phyloP scores from a whole-genome alignment of 2,797 vertebrate species.

The Rhabdophis nuchalis region DNA sequence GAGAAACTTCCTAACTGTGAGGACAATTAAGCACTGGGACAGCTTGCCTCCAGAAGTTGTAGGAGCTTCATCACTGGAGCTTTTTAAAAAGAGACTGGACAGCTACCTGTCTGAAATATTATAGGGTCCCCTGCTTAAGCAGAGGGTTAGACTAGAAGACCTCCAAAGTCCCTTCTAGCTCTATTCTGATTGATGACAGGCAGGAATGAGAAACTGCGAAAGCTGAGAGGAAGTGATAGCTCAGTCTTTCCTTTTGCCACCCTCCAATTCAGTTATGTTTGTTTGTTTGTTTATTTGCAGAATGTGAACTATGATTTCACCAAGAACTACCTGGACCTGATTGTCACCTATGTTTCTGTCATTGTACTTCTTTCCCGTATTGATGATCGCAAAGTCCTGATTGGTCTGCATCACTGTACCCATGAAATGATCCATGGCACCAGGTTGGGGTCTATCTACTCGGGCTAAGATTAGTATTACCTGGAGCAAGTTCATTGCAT shows the following conservation, averaged over 20 bases:
- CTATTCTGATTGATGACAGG: neutral
- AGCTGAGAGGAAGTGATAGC: neutral
- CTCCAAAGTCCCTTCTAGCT: neutral
- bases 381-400: slow-evolving; percentile 84
- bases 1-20: no score
- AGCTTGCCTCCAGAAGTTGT: no score
- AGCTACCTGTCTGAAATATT: no score
- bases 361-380: slow-evolving; percentile 85
- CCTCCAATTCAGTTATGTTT: neutral
- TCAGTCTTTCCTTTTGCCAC: neutral
- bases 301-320: slow-evolving; percentile 88
- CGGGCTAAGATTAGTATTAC: neutral
- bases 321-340: slow-evolving; percentile 88
- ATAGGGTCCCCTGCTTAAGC: no score
- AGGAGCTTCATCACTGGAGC: no score
- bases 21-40: no score
- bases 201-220: neutral
- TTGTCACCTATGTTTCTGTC: slow-evolving; percentile 85
- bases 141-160: no score
- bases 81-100: no score
- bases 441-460: slow-evolving; percentile 67
- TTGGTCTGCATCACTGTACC: slow-evolving; percentile 89
- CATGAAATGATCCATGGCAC: slow-evolving; percentile 87
- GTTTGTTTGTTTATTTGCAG: slow-evolving; percentile 63
- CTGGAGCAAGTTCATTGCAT: neutral